Conservation (phyloP, 2,888 invertebrate genomes). For the Meiosimyza decipiens region DNA sequence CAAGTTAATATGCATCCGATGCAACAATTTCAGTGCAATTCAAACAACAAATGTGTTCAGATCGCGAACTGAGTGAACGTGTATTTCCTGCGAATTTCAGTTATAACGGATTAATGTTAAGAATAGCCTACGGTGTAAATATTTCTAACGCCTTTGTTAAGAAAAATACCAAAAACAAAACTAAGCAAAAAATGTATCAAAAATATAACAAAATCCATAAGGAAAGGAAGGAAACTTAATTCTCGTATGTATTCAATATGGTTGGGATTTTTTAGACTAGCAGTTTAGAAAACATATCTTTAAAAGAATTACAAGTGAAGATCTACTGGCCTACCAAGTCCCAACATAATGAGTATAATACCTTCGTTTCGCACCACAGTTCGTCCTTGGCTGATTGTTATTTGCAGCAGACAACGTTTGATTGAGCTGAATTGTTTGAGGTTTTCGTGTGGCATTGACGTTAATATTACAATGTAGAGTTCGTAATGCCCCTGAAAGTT, state of each 20-base stretch:
- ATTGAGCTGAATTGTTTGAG: constrained; percentile 55
- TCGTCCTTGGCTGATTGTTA: not conserved
- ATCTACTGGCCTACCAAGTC: constrained; percentile 68
- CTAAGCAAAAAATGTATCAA: too few species aligned
- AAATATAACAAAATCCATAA: too few species aligned
- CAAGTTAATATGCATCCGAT: not conserved
- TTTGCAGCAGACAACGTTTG: constrained; percentile 40
- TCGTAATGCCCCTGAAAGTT: constrained; percentile 62
- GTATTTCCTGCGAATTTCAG: not conserved
- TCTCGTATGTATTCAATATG: constrained; percentile 52
- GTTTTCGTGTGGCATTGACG: constrained; percentile 58
- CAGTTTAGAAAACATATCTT: constrained; percentile 56
- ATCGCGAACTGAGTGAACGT: constrained; percentile 10
- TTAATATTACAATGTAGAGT: constrained; percentile 23
- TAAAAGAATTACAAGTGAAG: constrained; percentile 33
- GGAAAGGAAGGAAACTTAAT: too few species aligned
- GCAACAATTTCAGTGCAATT: constrained; percentile 17
- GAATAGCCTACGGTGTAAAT: not conserved
- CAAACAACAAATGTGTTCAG: constrained; percentile 19
- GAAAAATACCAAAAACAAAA: too few species aligned
- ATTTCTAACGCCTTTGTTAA: not conserved
- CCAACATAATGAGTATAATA: constrained; percentile 64
- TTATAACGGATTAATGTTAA: not conserved
- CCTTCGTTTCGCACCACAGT: constrained; percentile 43
- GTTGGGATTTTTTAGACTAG: constrained; percentile 68